Conservation (phyloP, 2,888 invertebrate species). For the Synergus itoensis region DNA sequence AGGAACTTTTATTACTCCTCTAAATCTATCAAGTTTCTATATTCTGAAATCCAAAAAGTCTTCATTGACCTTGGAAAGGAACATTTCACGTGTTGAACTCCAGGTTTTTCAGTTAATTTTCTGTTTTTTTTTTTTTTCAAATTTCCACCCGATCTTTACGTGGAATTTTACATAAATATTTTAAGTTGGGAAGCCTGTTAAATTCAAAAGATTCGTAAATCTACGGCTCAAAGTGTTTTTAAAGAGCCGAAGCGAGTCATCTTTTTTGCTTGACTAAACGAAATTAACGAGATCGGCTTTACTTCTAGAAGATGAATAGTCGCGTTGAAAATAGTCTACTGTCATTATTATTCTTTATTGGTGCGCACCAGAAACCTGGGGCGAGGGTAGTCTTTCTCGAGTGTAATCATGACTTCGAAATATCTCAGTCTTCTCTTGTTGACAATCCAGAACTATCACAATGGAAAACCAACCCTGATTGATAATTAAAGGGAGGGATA, state of each 20-base stretch:
- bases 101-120: too few species aligned
- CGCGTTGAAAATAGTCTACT: neutral
- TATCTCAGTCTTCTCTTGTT: neutral
- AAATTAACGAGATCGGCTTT: constrained; percentile 7
- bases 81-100: too few species aligned
- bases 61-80: too few species aligned
- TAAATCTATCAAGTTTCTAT: neutral
- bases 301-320: constrained; percentile 4
- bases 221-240: too few species aligned
- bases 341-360: constrained; percentile 9
- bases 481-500: neutral
- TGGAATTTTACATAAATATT: too few species aligned
- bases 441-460: neutral
- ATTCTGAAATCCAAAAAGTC: too few species aligned
- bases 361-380: neutral
- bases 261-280: neutral
- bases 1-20: neutral
- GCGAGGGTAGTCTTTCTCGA: neutral
- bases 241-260: neutral
- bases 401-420: constrained; percentile 7
- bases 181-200: too few species aligned
- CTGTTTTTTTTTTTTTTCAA: too few species aligned
- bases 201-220: too few species aligned
- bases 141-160: too few species aligned
- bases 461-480: neutral